These are phyloP conservation scores for Agriopis aurantiaria DNA, from an alignment of 2,888 invertebrate species.

Conservation along the genomic window DNA sequence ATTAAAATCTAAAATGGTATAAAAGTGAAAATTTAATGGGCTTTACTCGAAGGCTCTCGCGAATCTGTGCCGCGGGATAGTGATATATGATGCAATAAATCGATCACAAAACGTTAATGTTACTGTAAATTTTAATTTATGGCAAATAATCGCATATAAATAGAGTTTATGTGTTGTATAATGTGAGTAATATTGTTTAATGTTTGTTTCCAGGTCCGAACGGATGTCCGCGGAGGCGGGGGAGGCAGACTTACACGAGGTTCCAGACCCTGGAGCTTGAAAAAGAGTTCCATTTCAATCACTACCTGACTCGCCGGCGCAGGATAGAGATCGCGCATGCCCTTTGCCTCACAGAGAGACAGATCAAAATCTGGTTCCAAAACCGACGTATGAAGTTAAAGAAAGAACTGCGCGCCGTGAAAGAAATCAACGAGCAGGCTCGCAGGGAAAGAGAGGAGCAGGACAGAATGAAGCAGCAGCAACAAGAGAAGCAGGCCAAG, in stretches of 20 bases:
- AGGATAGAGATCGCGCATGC: constrained; percentile 99
- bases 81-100: constrained; percentile 80
- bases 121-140: constrained; percentile 62
- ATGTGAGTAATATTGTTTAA: constrained; percentile 42
- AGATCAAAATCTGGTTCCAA: constrained; percentile 99
- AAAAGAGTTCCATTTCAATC: constrained; percentile 99
- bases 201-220: constrained; percentile 94
- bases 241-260: constrained; percentile 98
- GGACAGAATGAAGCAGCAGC: constrained; percentile 96
- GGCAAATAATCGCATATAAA: constrained; percentile 48
- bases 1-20: constrained; percentile 84
- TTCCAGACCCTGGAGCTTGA: constrained; percentile 99
- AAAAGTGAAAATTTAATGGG: constrained; percentile 83
- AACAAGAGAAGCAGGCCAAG: constrained; percentile 94
- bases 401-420: constrained; percentile 97
- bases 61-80: constrained; percentile 66
- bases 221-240: constrained; percentile 96
- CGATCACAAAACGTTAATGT: constrained; percentile 65
- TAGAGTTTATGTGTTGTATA: constrained; percentile 45
- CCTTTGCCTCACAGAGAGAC: constrained; percentile 97
- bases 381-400: constrained; percentile 98
- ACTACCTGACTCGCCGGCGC: constrained; percentile 97
- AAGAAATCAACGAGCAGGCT: constrained; percentile 98
- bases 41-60: constrained; percentile 71
- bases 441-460: constrained; percentile 96